These are phyloP conservation scores for Ophion obscuratus DNA, from an alignment of 2,888 invertebrate genomes.

Conservation along the genomic window DNA sequence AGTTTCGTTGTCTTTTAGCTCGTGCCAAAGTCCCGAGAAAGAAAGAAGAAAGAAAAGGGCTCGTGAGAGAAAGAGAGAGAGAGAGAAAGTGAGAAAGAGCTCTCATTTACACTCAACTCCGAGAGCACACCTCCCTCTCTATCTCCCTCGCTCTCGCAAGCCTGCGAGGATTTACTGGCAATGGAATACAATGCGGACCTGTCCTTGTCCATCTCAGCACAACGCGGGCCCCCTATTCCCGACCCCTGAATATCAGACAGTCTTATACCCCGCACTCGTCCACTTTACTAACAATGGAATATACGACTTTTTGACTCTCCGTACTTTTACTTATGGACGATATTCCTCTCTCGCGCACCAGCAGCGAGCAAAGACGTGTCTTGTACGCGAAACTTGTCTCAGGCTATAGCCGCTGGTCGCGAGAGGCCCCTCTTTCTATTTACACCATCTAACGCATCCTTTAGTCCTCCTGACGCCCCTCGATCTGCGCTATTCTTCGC, in stretches of 20 bases:
- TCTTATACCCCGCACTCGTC: conserved; percentile 9
- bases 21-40: conserved; percentile 41
- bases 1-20: conserved; percentile 49
- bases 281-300: conserved; percentile 7
- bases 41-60: neutral
- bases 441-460: neutral
- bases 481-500: neutral
- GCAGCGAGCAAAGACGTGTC: conserved; percentile 36
- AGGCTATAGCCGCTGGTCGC: conserved; percentile 50
- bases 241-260: conserved; percentile 15
- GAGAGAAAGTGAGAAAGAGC: conserved; percentile 59
- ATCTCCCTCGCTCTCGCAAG: conserved; percentile 31
- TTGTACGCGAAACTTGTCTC: conserved; percentile 52
- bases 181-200: conserved; percentile 83
- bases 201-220: conserved; percentile 82
- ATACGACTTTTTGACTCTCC: conserved; percentile 28
- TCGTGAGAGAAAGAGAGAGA: conserved; percentile 2
- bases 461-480: neutral
- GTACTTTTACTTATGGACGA: conserved; percentile 1
- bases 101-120: conserved; percentile 83
- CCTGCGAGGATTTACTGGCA: conserved; percentile 82
- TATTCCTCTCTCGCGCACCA: conserved; percentile 17
- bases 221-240: conserved; percentile 66
- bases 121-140: conserved; percentile 47
- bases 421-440: conserved; percentile 45